A percentile compares a stretch with the other conserved stretches of the same genome.
These are phyloP conservation scores for Lycophotia porphyrea DNA, from an alignment of 2,888 invertebrate genomes.

Conservation along the genomic window DNA sequence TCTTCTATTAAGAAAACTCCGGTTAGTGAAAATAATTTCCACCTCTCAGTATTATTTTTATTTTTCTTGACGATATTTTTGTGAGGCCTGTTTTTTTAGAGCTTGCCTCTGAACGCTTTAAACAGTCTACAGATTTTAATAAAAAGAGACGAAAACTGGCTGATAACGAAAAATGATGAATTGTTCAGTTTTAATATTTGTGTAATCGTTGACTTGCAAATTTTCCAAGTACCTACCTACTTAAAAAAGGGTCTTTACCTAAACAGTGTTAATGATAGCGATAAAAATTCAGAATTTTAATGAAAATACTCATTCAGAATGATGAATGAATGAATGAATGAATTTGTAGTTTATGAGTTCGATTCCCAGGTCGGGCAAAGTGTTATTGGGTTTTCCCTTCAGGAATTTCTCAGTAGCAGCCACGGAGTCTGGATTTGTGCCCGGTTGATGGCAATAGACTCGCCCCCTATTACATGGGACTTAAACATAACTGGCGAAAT, in stretches of 20 bases:
- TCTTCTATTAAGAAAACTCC: neutral
- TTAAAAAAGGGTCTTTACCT: neutral
- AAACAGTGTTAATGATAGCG: neutral
- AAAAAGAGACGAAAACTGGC: neutral
- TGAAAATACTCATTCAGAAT: neutral
- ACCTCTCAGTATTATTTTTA: neutral
- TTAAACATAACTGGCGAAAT: too few species aligned
- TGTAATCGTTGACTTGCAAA: neutral
- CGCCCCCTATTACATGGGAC: too few species aligned
- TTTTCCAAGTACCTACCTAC: neutral
- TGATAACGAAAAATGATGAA: neutral
- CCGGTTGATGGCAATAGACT: too few species aligned
- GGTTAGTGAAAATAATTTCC: neutral
- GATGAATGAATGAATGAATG: too few species aligned
- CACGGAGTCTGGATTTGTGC: too few species aligned
- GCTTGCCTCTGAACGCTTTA: too few species aligned
- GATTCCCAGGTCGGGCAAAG: too few species aligned
- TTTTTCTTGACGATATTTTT: neutral
- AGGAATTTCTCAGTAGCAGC: too few species aligned
- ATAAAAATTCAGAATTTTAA: neutral
- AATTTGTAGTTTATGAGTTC: too few species aligned
- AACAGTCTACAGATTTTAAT: neutral
- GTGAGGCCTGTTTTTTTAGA: neutral
- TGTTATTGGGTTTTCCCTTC: too few species aligned
- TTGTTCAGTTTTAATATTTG: constrained; percentile 2